Conservation (phyloP, 1,140 invertebrate species). For the Drosophila trapezifrons region DNA sequence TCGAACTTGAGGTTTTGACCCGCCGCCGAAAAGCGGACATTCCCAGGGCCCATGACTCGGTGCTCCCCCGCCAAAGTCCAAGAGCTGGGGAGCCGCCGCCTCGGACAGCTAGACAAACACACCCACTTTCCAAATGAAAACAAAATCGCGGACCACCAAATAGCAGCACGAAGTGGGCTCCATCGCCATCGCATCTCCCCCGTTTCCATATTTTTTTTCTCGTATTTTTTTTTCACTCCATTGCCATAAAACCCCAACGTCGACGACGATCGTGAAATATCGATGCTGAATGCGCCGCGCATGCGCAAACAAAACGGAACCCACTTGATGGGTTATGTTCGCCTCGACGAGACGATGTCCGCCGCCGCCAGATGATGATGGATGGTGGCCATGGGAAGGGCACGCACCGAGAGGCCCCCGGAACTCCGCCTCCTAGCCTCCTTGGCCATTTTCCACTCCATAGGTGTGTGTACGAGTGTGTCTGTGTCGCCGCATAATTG, state of each 20-base stretch:
- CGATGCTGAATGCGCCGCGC: slow-evolving; percentile 67
- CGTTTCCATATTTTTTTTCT: not conserved
- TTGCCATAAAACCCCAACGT: slow-evolving; percentile 9
- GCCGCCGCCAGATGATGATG: slow-evolving; percentile 36
- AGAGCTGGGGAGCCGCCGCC: not conserved
- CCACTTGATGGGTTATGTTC: slow-evolving; percentile 56
- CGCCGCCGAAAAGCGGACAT: slow-evolving; percentile 7
- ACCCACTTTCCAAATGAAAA: slow-evolving; percentile 77
- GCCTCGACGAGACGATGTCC: slow-evolving; percentile 13
- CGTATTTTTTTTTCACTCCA: slow-evolving; percentile 21
- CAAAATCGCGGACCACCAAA: slow-evolving; percentile 74
- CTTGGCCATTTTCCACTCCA: slow-evolving; percentile 6
- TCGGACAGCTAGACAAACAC: slow-evolving; percentile 45
- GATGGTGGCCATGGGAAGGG: slow-evolving; percentile 54
- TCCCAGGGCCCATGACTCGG: slow-evolving; percentile 3
- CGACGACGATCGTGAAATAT: slow-evolving; percentile 61
- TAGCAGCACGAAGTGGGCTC: slow-evolving; percentile 66
- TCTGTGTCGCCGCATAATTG: slow-evolving; percentile 61
- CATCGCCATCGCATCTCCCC: slow-evolving; percentile 8
- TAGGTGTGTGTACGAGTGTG: slow-evolving; percentile 3
- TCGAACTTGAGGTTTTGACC: slow-evolving; percentile 7
- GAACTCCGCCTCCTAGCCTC: not conserved
- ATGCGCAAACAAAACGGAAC: slow-evolving; percentile 73
- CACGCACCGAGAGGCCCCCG: slow-evolving; percentile 22
- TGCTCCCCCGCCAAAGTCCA: not conserved